Evolutionary conservation across 2,113 vertebrate species (phyloP).

Genomic region (Orthochromis malagaraziensis): DNA sequence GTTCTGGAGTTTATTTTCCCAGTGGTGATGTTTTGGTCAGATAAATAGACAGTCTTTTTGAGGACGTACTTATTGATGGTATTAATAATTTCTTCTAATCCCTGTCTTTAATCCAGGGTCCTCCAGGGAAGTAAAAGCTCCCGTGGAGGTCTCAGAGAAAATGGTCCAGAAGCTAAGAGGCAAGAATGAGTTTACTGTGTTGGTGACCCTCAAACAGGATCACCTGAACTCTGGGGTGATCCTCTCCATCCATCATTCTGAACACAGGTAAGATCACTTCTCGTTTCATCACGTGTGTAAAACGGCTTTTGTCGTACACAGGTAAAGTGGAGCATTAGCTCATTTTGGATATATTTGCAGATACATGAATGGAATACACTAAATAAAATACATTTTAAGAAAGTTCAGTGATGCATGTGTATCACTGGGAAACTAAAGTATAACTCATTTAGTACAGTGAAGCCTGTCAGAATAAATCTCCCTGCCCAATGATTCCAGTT

Average conservation of each 20-base stretch:
- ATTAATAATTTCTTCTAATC: background rate
- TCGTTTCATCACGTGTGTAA: background rate
- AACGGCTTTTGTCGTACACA: background rate
- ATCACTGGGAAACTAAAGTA: background rate
- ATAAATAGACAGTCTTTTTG: background rate
- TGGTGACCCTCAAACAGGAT: conserved; percentile 88
- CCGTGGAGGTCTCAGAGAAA: conserved; percentile 75
- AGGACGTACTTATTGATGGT: background rate
- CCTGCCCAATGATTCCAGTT: background rate
- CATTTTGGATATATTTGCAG: background rate
- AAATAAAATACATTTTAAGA: background rate
- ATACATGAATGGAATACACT: background rate
- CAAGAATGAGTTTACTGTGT: conserved; percentile 89
- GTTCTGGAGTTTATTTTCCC: background rate
- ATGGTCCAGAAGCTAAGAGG: conserved; percentile 91
- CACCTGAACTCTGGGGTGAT: conserved; percentile 94
- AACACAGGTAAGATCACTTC: conserved; percentile 79
- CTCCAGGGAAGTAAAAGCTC: conserved; percentile 85
- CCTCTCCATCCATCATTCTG: conserved; percentile 88
- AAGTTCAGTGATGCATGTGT: background rate
- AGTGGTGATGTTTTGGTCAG: background rate
- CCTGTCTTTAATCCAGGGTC: conserved; percentile 69
- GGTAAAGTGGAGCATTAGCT: background rate
- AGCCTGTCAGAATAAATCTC: background rate
- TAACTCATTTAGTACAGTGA: background rate